Evolutionary conservation across 2,888 invertebrate genomes (phyloP), one percentile per base, ranked within the genome.

Genomic region (Pyralis farinalis): DNA sequence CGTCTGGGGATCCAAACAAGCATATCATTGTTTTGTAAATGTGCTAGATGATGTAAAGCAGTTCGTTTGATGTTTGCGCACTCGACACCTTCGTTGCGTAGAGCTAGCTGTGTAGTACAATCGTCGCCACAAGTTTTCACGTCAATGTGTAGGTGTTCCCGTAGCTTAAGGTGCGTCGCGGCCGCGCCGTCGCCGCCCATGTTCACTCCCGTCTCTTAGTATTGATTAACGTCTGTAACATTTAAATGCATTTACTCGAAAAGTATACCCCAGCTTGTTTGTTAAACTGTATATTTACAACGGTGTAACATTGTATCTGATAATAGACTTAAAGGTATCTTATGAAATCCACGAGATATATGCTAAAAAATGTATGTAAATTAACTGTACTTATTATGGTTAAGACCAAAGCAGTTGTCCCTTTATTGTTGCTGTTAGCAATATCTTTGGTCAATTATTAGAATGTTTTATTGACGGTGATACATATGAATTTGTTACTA

Each of bases 381-480:
- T 64, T 66, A 58, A 71, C 66, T 74, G 81, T 83, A 81, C 81
- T 79, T 80, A 77, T 71, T 66, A 72, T 66, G 72, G 71, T 70
- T 81, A 69, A 79, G 83, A 82, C 84, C 85, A 82, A 83, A 84
- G 83, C 72, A 64, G 69, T 79, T 74, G 66, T 79, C 68, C 70
- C 56, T 73, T 64, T 74, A 74, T 71, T 72, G 71, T 84, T 81
- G 84, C 80, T 76, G 68, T 71, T 83, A 79, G 84, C 85, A 82
- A 84, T 80, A 85, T 59, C 76, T 87, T 87, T 86, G 85, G 88
- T 88, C 87, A 87, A 88, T 88, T 88, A 88, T 77, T 86, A 87
- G 83, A 74, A 72, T 59, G 75, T 78, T 84, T 77, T 72, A 79
- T 73, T 75, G 60, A 68, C 64, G 71, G 70, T 75, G 69, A 76